A percentile compares a stretch with the other conserved stretches of the same genome.
Evolutionary conservation across 2,888 invertebrate genomes (phyloP).

Genomic region (Heteromyza rotundicornis): DNA sequence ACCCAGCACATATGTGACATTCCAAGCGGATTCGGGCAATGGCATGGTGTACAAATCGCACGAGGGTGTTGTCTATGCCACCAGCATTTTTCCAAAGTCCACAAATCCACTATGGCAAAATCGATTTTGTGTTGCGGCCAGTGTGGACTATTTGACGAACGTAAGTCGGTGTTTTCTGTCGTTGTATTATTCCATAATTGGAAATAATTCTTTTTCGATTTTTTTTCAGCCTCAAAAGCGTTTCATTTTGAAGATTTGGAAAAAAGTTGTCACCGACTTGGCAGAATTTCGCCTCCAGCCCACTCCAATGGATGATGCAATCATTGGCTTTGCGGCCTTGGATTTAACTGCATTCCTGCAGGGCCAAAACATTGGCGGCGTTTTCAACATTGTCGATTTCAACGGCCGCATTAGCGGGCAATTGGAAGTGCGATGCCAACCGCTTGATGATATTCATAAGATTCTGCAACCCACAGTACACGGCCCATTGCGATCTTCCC

Average conservation of each 20-base stretch:
- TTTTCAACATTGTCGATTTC: slow-evolving; percentile 71
- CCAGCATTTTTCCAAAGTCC: slow-evolving; percentile 64
- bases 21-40: slow-evolving; percentile 62
- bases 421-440: slow-evolving; percentile 67
- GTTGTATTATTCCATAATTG: background rate
- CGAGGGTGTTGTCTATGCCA: slow-evolving; percentile 63
- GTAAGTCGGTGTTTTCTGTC: slow-evolving; percentile 62
- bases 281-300: slow-evolving; percentile 56
- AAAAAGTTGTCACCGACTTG: slow-evolving; percentile 61
- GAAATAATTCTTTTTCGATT: slow-evolving; percentile 9
- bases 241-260: slow-evolving; percentile 70
- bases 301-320: slow-evolving; percentile 66
- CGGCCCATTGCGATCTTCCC: background rate
- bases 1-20: slow-evolving; percentile 70
- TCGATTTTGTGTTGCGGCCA: slow-evolving; percentile 64
- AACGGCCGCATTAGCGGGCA: slow-evolving; percentile 68
- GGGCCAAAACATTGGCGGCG: slow-evolving; percentile 67
- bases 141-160: slow-evolving; percentile 64
- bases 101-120: slow-evolving; percentile 67
- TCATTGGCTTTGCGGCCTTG: slow-evolving; percentile 69
- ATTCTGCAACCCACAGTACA: slow-evolving; percentile 12
- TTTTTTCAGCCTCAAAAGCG: slow-evolving; percentile 65
- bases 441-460: slow-evolving; percentile 62
- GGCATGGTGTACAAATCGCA: slow-evolving; percentile 53
- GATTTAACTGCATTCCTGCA: slow-evolving; percentile 66